Percentiles rank a stretch among this genome's conserved stretches.
These are phyloP conservation scores for Cybosia mesomella DNA, from an alignment of 2,888 invertebrate genomes.

Conservation along the genomic window DNA sequence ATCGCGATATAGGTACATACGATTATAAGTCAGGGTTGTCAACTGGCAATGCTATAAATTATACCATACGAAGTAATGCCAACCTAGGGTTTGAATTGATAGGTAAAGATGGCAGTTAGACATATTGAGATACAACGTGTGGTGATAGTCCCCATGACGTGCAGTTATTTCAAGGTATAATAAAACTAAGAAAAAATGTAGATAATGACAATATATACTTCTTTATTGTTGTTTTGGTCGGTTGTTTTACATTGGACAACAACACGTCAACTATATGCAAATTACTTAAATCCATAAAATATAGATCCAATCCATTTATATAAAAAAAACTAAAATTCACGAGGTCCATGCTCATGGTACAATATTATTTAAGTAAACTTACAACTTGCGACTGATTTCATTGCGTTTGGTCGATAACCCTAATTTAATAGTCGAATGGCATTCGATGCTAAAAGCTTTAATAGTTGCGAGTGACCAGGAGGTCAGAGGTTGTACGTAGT, in stretches of 20 bases:
- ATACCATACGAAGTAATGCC: not conserved
- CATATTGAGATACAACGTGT: not conserved
- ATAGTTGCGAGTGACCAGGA: slow-evolving; percentile 44
- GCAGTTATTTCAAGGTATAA: not conserved
- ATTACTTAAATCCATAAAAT: not conserved
- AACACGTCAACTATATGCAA: not conserved
- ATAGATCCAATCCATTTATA: too few species aligned
- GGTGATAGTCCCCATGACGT: not conserved
- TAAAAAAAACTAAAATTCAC: too few species aligned
- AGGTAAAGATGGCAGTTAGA: not conserved
- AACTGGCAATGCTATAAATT: not conserved
- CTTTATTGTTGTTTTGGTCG: not conserved
- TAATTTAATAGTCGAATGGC: slow-evolving; percentile 36
- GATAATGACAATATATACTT: not conserved
- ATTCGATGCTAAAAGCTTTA: slow-evolving; percentile 37
- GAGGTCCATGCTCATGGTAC: not conserved
- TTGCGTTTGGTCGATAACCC: slow-evolving; percentile 17
- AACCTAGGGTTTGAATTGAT: not conserved
- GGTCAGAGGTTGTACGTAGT: slow-evolving; percentile 37
- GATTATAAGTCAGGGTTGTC: slow-evolving; percentile 24
- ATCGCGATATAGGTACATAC: slow-evolving; percentile 48
- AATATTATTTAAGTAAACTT: not conserved
- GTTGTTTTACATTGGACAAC: too few species aligned
- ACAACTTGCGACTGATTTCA: not conserved
- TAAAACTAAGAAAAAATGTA: not conserved